phyloP scores from a whole-genome alignment of 2,888 invertebrate genomes.

The Tortricodes alternella region DNA sequence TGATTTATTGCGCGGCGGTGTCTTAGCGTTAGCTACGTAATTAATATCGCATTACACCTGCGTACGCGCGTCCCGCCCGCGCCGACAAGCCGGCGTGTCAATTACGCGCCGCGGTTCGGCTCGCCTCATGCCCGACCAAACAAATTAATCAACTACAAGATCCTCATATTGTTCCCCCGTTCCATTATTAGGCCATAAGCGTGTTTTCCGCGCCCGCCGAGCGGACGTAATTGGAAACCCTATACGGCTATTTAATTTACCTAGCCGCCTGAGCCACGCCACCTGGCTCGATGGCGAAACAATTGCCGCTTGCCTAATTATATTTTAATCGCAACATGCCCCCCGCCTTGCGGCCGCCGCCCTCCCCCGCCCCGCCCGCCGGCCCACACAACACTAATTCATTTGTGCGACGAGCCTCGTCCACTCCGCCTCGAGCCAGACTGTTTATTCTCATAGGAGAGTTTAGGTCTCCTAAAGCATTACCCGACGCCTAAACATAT shows the following conservation, averaged over 20 bases:
- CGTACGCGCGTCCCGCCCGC: constrained; percentile 40
- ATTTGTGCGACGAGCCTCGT: constrained; percentile 70
- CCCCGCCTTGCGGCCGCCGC: constrained; percentile 47
- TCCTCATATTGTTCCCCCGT: constrained; percentile 60
- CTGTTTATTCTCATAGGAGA: constrained; percentile 81
- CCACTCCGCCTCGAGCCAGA: constrained; percentile 59
- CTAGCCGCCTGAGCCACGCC: constrained; percentile 65
- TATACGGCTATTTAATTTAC: constrained; percentile 79
- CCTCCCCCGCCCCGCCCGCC: constrained; percentile 44
- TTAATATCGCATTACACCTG: constrained; percentile 72
- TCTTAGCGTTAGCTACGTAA: constrained; percentile 62
- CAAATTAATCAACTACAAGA: constrained; percentile 70
- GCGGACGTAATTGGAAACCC: constrained; percentile 72
- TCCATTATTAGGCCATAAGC: constrained; percentile 77
- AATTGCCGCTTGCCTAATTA: constrained; percentile 80
- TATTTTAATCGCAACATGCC: constrained; percentile 79
- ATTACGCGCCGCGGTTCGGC: constrained; percentile 42
- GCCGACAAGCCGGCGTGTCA: constrained; percentile 43
- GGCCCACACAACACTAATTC: constrained; percentile 68
- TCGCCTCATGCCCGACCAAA: constrained; percentile 30
- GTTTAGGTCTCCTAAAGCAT: constrained; percentile 79
- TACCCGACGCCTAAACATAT: constrained; percentile 77
- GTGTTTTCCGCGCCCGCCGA: constrained; percentile 61
- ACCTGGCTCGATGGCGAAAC: constrained; percentile 80
- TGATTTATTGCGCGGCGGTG: constrained; percentile 72